Evolutionary conservation across 2,797 vertebrate genomes (phyloP), one percentile per base, ranked within the genome.

Genomic region (Gymnothorax javanicus): DNA sequence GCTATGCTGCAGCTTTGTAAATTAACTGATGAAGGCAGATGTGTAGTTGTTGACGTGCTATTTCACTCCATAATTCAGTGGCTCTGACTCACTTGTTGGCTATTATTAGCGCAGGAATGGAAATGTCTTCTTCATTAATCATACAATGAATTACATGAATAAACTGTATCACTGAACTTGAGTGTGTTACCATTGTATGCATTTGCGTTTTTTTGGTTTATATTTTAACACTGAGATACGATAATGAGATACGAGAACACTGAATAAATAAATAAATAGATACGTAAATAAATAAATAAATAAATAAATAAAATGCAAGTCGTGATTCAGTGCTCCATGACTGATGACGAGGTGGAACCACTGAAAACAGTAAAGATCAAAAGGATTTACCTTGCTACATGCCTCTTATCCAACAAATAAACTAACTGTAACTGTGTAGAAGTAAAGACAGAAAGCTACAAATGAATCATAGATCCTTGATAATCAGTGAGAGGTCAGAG

Each of bases 401-500:
- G 50, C 75, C 50, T 17, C 43, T 20, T 17, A 77, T 52, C 5
- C 75, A 79, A 13, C 50, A 54, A 54, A 54, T 54, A 7, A 79
- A 52, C 75, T 20, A 23, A 54, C 8, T 52, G 8, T 2, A 75
- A 33, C 71, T 9, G 43, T 3, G 25, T 77, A 43, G 33, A 43
- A 43, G 33, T 43, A 43, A 43, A 2, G 33, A 43, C 33, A 43
- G 33, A 43, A 43, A 43, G 33, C 57, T 54, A 60, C 82, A 13
- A 33, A 17, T 83, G 3, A 20, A 17, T 11, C 57, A 15, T 5
- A 33, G 57, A 15, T 23, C 12, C 57, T 25, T 69, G 69, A 75
- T 3, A 13, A 50, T 82, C 50, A 77, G 69, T 58, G 25, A 77
- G 92, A 82, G 83, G 60, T 84, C 75, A 43, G 71, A 57, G 11